Percentiles rank a stretch among this genome's conserved stretches.
Conservation (phyloP, 2,888 invertebrate genomes). For the Cataglyphis altisquamis region DNA sequence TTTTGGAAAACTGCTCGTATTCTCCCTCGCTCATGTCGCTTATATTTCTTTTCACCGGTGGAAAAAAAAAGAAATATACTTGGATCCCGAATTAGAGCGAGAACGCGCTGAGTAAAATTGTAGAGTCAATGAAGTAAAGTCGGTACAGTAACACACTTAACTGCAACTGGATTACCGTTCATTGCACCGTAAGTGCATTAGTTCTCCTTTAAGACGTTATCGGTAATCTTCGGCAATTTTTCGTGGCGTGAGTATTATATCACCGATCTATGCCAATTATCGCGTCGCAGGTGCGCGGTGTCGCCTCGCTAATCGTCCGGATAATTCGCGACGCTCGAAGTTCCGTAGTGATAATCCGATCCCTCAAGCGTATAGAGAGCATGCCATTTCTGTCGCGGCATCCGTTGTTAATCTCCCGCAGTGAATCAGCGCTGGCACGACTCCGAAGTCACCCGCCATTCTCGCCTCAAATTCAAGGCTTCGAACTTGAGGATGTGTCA, state of each 20-base stretch:
- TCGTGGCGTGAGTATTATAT: neutral
- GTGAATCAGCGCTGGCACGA: conserved; percentile 68
- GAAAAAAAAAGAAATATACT: conserved; percentile 4
- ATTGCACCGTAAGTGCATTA: conserved; percentile 38
- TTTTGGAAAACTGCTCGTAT: neutral
- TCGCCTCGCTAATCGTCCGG: conserved; percentile 6
- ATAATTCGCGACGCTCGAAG: conserved; percentile 12
- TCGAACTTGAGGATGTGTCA: conserved; percentile 47
- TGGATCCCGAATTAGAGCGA: conserved; percentile 34
- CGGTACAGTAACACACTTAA: conserved; percentile 39
- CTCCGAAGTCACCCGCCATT: conserved; percentile 55
- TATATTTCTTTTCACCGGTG: neutral
- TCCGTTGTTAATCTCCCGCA: conserved; percentile 61
- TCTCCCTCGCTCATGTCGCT: neutral
- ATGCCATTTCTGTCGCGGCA: conserved; percentile 54
- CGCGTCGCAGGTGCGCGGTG: neutral
- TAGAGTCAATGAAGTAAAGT: conserved; percentile 28
- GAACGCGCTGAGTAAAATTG: conserved; percentile 26
- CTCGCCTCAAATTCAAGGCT: conserved; percentile 69
- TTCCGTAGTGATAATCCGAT: conserved; percentile 41
- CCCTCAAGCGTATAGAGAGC: conserved; percentile 32
- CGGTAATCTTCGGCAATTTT: conserved; percentile 31
- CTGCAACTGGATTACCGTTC: conserved; percentile 50
- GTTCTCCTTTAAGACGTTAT: conserved; percentile 43
- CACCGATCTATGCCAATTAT: conserved; percentile 26